These are phyloP conservation scores for Nemopilema nomurai DNA, from an alignment of 30 jellyfish, hydroid and myxozoan genomes.

Conservation along the genomic window DNA sequence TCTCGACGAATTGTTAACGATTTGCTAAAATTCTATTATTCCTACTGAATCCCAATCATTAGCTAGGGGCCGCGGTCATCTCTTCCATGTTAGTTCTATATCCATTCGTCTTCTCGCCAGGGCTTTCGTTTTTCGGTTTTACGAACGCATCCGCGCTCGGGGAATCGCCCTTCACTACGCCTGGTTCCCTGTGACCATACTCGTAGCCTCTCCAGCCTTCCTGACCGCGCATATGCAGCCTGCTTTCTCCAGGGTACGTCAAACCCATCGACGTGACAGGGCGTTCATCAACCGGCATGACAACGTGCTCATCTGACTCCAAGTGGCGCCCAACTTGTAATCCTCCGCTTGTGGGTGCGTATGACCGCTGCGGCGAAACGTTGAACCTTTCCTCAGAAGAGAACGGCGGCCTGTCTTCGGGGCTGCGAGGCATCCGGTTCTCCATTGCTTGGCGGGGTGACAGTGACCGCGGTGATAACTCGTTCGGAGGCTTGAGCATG, in stretches of 20 bases:
- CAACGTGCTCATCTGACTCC: conserved; percentile 14
- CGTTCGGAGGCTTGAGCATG: conserved; percentile 9
- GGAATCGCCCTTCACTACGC: neutral
- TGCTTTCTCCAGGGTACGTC: neutral
- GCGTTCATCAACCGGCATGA: conserved; percentile 13
- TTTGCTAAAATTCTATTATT: neutral
- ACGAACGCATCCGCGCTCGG: neutral
- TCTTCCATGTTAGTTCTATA: conserved; percentile 11
- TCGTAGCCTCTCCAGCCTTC: conserved; percentile 52
- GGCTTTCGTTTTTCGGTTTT: neutral
- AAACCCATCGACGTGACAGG: neutral
- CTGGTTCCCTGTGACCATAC: neutral
- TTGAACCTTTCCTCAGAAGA: conserved; percentile 13
- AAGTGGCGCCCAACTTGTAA: conserved; percentile 5
- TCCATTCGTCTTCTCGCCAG: conserved; percentile 15
- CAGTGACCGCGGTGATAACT: neutral
- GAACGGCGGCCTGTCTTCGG: conserved; percentile 12
- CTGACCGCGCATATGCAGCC: conserved; percentile 30
- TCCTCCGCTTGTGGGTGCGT: conserved; percentile 10
- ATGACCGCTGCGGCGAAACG: conserved; percentile 6
- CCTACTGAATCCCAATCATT: conserved; percentile 12
- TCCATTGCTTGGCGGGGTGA: conserved; percentile 7
- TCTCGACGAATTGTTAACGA: conserved; percentile 7
- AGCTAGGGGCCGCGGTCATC: conserved; percentile 3
- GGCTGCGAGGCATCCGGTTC: conserved; percentile 7